Evolutionary conservation across 2,797 vertebrate species (phyloP).

Genomic region (Coreius guichenoti): DNA sequence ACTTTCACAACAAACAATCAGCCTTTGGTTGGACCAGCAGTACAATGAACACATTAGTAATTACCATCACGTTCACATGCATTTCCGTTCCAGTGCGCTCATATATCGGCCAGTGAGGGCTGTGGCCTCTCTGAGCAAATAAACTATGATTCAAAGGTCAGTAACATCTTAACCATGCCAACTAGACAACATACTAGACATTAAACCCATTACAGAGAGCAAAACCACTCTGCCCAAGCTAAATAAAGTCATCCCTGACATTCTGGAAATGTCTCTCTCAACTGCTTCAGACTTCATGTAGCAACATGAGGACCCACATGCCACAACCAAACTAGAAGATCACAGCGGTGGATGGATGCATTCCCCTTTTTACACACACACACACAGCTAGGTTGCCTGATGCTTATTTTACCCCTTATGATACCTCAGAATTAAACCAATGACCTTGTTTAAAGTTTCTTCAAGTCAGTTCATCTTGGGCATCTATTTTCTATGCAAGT

Average conservation of each 20-base stretch:
- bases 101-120: not conserved
- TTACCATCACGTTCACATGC: not conserved
- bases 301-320: slow-evolving; percentile 32
- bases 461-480: not conserved
- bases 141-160: slow-evolving; percentile 8
- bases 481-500: not conserved
- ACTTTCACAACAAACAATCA: not conserved
- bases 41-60: not conserved
- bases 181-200: not conserved
- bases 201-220: slow-evolving; percentile 64
- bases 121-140: not conserved
- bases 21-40: not conserved
- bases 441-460: not conserved
- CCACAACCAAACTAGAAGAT: not conserved
- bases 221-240: slow-evolving; percentile 67
- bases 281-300: slow-evolving; percentile 76
- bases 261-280: slow-evolving; percentile 63
- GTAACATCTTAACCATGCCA: not conserved
- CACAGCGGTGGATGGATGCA: not conserved
- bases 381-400: not conserved
- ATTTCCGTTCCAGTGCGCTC: not conserved
- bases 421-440: not conserved
- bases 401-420: not conserved
- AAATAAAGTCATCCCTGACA: slow-evolving; percentile 69
- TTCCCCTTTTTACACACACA: not conserved